These are phyloP conservation scores for Pseudomyrmex dendroicus DNA, from an alignment of 1,140 invertebrate genomes.

Conservation along the genomic window DNA sequence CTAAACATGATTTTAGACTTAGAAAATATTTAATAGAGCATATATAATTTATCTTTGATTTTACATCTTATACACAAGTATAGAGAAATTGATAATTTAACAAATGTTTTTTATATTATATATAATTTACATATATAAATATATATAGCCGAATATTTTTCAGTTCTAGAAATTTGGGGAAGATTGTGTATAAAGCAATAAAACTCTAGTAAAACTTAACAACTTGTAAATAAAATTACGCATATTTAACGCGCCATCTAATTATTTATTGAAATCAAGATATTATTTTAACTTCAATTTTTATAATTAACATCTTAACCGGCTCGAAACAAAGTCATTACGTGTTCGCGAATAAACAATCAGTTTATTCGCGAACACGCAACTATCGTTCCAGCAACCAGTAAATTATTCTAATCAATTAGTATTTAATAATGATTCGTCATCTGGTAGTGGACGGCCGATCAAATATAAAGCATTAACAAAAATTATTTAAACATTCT, in stretches of 20 bases:
- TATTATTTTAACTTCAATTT: conserved; percentile 49
- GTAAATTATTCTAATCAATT: too few relatives aligned
- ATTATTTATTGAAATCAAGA: conserved; percentile 34
- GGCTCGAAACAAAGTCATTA: too few relatives aligned
- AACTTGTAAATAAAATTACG: conserved; percentile 10
- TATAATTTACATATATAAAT: conserved; percentile 15
- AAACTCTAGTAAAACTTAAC: conserved; percentile 24
- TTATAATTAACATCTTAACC: too few relatives aligned
- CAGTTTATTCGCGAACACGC: too few relatives aligned
- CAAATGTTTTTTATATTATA: background rate
- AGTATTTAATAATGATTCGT: too few relatives aligned
- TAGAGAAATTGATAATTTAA: conserved; percentile 39
- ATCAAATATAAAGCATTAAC: background rate
- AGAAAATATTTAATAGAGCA: conserved; percentile 55
- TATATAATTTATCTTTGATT: conserved; percentile 64
- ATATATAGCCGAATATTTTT: conserved; percentile 18
- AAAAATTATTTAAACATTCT: conserved; percentile 36
- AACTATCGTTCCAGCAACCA: too few relatives aligned
- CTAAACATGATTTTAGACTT: conserved; percentile 3
- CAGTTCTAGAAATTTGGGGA: background rate
- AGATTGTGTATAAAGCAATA: background rate
- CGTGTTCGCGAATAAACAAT: too few relatives aligned
- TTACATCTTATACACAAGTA: conserved; percentile 52
- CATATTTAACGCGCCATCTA: conserved; percentile 4
- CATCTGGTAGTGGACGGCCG: too few relatives aligned